Evolutionary conservation across 2,888 invertebrate genomes (phyloP).

Genomic region (Ashinkailepas kermadecensis): DNA sequence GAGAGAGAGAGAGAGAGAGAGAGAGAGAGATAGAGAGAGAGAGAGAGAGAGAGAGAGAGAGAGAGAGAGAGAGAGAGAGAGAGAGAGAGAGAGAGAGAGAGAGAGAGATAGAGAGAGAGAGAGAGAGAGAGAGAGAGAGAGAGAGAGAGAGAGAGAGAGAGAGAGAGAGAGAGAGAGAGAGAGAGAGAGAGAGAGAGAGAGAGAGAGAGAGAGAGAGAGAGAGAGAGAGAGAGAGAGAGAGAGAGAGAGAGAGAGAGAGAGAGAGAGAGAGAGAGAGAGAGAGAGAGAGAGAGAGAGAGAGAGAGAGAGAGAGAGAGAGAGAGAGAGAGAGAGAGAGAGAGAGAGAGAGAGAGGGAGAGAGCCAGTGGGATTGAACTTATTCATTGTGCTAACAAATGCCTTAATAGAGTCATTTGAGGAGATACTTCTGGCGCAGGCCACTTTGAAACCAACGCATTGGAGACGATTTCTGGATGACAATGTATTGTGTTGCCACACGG

Average conservation of each 20-base stretch:
- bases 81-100: slow-evolving; percentile 7
- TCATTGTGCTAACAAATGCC: too few relatives aligned
- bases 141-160: slow-evolving; percentile 19
- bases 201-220: slow-evolving; percentile 22
- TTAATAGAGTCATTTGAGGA: too few relatives aligned
- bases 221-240: slow-evolving; percentile 27
- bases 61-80: neutral
- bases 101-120: slow-evolving; percentile 15
- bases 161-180: slow-evolving; percentile 25
- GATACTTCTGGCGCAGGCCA: too few relatives aligned
- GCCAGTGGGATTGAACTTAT: too few relatives aligned
- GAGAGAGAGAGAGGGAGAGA: too few relatives aligned
- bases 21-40: too few relatives aligned
- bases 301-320: slow-evolving; percentile 23
- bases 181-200: slow-evolving; percentile 13
- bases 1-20: too few relatives aligned
- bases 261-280: slow-evolving; percentile 25
- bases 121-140: slow-evolving; percentile 23
- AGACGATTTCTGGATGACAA: too few relatives aligned
- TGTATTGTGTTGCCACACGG: too few relatives aligned
- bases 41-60: too few relatives aligned
- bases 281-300: slow-evolving; percentile 27
- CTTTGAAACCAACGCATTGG: too few relatives aligned
- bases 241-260: slow-evolving; percentile 17
- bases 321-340: slow-evolving; percentile 25